These are phyloP conservation scores for Crotophaga sulcirostris DNA, from an alignment of 2,113 vertebrate species.

Conservation along the genomic window DNA sequence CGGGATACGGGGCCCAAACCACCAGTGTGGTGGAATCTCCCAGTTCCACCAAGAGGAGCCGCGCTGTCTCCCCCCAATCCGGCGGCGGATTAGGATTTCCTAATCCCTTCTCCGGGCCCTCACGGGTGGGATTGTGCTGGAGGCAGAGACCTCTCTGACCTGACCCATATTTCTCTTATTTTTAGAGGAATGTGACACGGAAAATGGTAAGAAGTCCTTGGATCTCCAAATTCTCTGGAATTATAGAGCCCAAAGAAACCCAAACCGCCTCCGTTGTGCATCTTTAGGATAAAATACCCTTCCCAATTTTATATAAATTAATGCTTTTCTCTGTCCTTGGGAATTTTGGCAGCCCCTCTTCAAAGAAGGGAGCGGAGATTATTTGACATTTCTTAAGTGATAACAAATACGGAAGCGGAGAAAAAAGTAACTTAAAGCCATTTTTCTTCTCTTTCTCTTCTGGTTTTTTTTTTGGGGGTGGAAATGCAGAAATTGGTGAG, in stretches of 20 bases:
- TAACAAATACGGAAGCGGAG: fast-evolving
- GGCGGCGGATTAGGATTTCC: not conserved
- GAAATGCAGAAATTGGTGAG: not conserved
- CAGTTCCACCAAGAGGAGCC: not conserved
- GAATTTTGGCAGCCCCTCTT: too few species aligned
- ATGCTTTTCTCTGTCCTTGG: too few species aligned
- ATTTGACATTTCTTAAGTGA: too few species aligned
- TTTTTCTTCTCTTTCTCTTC: not conserved
- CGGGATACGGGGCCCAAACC: too few species aligned
- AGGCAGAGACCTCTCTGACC: not conserved
- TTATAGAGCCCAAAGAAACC: too few species aligned
- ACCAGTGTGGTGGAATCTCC: too few species aligned
- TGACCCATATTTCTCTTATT: not conserved
- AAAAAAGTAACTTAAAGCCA: not conserved
- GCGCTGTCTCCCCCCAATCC: not conserved
- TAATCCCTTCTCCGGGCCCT: not conserved
- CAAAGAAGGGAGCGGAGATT: not conserved
- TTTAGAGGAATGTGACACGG: not conserved
- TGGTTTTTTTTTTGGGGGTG: not conserved
- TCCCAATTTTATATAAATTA: too few species aligned
- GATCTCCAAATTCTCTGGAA: too few species aligned
- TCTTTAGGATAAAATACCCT: too few species aligned
- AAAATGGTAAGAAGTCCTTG: not conserved
- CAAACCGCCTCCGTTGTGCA: too few species aligned
- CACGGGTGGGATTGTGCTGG: not conserved